phyloP scores from a whole-genome alignment of 2,113 vertebrate species.

The Macrotus californicus region DNA sequence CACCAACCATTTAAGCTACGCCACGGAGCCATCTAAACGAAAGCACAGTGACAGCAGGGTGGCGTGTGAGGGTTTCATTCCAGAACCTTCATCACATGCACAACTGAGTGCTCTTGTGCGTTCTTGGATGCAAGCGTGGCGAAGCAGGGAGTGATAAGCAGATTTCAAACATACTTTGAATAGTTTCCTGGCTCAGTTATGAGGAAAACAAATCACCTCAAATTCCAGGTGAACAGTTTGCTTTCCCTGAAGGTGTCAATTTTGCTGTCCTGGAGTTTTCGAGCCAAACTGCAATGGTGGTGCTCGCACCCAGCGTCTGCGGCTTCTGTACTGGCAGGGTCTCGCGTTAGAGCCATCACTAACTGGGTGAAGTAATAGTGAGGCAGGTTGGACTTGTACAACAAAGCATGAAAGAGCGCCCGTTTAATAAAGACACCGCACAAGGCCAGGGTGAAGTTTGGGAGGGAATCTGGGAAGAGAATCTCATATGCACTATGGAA shows the following conservation, averaged over 20 bases:
- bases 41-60: not conserved
- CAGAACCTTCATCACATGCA: not conserved
- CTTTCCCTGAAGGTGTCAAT: not conserved
- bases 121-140: not conserved
- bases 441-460: not conserved
- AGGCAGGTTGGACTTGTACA: not conserved
- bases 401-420: not conserved
- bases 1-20: not conserved
- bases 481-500: not conserved
- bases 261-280: not conserved
- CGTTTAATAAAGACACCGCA: not conserved
- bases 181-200: slow-evolving; percentile 3
- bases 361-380: not conserved
- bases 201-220: not conserved
- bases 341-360: not conserved
- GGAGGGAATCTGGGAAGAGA: not conserved
- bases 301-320: not conserved
- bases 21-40: not conserved
- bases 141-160: not conserved
- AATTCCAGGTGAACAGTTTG: not conserved
- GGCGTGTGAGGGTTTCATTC: not conserved
- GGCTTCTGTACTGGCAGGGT: not conserved
- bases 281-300: not conserved
- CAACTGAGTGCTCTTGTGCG: not conserved
- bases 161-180: slow-evolving; percentile 20